These are phyloP conservation scores for Pomatostomus ruficeps DNA, from an alignment of 2,113 vertebrate genomes.

Conservation along the genomic window DNA sequence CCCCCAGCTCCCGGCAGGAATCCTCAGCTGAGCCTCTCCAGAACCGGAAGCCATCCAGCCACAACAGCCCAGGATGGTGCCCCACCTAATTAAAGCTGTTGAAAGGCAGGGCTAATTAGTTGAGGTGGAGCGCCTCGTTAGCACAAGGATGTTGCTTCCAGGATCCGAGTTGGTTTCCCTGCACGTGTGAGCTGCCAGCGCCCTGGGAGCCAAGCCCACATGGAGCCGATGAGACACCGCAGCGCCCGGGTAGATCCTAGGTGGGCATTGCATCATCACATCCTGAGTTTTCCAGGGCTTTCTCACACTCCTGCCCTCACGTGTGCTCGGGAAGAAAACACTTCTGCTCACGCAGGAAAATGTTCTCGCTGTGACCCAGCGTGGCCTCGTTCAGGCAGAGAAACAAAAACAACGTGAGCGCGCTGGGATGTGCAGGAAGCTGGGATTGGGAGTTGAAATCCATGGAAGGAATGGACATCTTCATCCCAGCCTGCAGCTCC, in stretches of 20 bases:
- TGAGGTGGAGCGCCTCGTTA: conserved; percentile 50
- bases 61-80: conserved; percentile 43
- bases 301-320: not conserved
- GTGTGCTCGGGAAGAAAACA: not conserved
- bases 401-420: not conserved
- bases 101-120: conserved; percentile 58
- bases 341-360: not conserved
- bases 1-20: fast-evolving
- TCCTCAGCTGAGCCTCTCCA: not conserved
- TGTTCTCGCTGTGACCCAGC: not conserved
- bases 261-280: not conserved
- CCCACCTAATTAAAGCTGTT: conserved; percentile 59
- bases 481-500: not conserved
- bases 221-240: not conserved
- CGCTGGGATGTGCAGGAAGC: not conserved
- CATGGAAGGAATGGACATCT: no score
- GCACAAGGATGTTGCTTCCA: conserved; percentile 45
- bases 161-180: conserved; percentile 35
- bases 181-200: conserved; percentile 22
- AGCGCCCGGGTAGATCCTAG: not conserved
- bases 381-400: not conserved
- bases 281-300: conserved; percentile 8
- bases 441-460: not conserved
- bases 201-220: not conserved
- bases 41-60: conserved; percentile 21